Evolutionary conservation across 2,113 vertebrate species (phyloP), one percentile per base, ranked within the genome.

Genomic region (Anguilla rostrata): DNA sequence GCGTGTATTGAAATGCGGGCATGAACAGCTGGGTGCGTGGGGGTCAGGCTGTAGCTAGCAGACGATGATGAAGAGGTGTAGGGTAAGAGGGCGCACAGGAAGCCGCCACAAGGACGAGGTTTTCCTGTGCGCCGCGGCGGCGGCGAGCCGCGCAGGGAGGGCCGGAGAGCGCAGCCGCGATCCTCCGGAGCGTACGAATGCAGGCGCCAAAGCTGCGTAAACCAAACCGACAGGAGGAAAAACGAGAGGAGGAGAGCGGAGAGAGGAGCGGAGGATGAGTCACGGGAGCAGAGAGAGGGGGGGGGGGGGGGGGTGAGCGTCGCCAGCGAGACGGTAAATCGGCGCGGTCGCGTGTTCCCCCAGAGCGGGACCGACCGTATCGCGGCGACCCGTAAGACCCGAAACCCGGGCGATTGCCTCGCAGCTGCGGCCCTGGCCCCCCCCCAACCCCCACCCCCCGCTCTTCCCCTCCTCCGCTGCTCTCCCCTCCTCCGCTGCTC

Each of bases 361-460:
- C n/a, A n/a, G n/a, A n/a, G 20, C 57, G 1, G 16, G 49, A 78
- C 29, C 53, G 43, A 49, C 56, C 49, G 40, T 40, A 75, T 78
- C 80, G 15, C 57, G 22, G 20, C 8, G 39, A 78, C 56, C 40
- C 18, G 46, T 18, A 81, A 83, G 63, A 83, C 41, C 78, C 34
- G 83, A 84, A 46, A 57, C 71, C 57, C 22, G 16, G 81, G 56
- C 6, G 63, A 88, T 87, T 88, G 85, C 83, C 83, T 81, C 26
- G 6, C 83, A 79, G 79, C 41, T 86, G 83, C 79, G 80, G 53
- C 60, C 22, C 83, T 82, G 40, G 83, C 75, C 63, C 53, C 63
- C 83, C 71, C 85, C 78, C 78, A n/a, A 83, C 87, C 66, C 43
- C 9, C 71, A 53, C 40, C 34, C 34, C 34, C 1, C 34, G 83